Evolutionary conservation across 2,888 invertebrate species (phyloP), one percentile per base, ranked within the genome.

Genomic region (Autographa pulchrina): DNA sequence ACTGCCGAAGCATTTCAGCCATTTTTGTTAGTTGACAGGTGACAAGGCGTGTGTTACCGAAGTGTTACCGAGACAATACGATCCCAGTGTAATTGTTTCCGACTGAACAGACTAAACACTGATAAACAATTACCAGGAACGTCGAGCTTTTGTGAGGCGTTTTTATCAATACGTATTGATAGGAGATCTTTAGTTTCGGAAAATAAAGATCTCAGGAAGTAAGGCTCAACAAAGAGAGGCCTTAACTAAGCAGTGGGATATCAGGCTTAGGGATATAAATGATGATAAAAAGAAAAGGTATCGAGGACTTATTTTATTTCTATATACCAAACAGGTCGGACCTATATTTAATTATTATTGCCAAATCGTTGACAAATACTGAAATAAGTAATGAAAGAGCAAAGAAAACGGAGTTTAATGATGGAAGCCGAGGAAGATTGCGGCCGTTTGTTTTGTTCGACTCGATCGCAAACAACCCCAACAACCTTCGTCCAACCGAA

Each of bases 61-160:
- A 80, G 81, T 81, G 81, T 83, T 80, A 83, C 77, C 72, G 68
- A 67, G 80, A 72, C 82, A 79, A 69, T 74, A 80, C 78, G 74
- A 86, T 84, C 81, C 76, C 77, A 70, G 59, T 72, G 82, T 88
- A 89, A 89, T 90, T 86, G 87, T 87, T 89, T 89, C 86, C 87
- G 86, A 80, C 85, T 85, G 82, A 86, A 84, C 82, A 77, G 82
- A 25, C 85, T 75, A 74, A 73, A 75, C 67, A 80, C 78, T 82
- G 84, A 78, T 84, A 85, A 83, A 83, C 84, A 83, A 83, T 81
- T 78, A 75, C 78, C 80, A 81, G 73, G 38, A 75, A 74, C 72
- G 65, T 75, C 78, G 62, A 4, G 66, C 67, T 76, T 73, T 59
- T 76, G 67, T 72, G 59, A 31, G 65, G 31, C 64, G n/a, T 20